Evolutionary conservation across 2,888 invertebrate species (phyloP).

Genomic region (Zygogramma bicolorata): DNA sequence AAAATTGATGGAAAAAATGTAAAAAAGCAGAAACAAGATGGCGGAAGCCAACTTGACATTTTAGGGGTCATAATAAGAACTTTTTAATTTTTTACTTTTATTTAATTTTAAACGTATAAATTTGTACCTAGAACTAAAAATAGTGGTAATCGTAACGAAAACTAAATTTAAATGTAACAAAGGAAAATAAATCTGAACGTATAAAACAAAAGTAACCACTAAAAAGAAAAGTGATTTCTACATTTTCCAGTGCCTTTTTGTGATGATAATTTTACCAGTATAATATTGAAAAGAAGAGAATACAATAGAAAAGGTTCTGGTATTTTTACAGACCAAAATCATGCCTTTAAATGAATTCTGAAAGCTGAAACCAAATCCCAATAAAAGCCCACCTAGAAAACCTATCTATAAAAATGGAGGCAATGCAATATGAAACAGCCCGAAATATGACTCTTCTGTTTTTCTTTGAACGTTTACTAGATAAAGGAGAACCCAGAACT

Average conservation of each 20-base stretch:
- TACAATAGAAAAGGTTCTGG: too few species aligned
- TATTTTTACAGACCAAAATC: too few species aligned
- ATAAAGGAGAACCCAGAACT: conserved; percentile 95
- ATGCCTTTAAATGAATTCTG: background rate
- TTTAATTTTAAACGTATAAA: conserved; percentile 35
- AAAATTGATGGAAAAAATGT: background rate
- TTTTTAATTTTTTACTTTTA: conserved; percentile 50
- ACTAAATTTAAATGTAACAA: conserved; percentile 3
- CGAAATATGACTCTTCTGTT: conserved; percentile 96
- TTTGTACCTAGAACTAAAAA: background rate
- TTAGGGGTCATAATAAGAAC: conserved; percentile 54
- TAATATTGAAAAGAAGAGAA: background rate
- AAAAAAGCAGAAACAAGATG: conserved; percentile 58
- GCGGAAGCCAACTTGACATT: conserved; percentile 64
- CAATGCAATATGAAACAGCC: conserved; percentile 93
- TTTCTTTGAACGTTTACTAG: conserved; percentile 97
- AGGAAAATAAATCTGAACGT: background rate
- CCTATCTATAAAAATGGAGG: conserved; percentile 76
- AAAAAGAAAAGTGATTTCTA: background rate
- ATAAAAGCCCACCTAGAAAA: background rate
- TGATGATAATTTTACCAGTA: background rate
- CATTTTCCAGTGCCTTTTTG: background rate
- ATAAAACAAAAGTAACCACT: background rate
- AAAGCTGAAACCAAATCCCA: background rate
- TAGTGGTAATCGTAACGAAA: background rate